These are phyloP conservation scores for Trogon surrucura DNA, from an alignment of 2,113 vertebrate species.

Conservation along the genomic window DNA sequence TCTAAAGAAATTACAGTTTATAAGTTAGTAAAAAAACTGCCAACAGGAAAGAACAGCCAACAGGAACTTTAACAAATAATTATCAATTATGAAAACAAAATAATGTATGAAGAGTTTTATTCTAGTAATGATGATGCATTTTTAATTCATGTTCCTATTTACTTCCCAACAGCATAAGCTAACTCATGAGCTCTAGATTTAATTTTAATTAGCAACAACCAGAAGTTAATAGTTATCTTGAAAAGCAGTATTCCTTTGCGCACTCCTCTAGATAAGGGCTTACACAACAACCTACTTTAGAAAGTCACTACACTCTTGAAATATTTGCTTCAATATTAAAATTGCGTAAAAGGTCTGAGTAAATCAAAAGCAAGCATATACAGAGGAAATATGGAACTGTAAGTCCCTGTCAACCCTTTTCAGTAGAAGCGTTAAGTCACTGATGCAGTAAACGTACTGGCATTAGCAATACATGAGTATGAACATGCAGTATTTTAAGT, in stretches of 20 bases:
- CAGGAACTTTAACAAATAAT: not conserved
- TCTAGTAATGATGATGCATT: not conserved
- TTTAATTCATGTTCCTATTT: not conserved
- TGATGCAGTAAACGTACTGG: not conserved
- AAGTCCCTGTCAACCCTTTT: not conserved
- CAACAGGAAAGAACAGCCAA: not conserved
- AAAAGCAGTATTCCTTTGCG: not conserved
- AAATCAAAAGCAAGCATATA: not conserved
- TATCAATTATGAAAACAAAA: not conserved
- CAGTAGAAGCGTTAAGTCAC: not conserved
- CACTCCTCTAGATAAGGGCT: not conserved
- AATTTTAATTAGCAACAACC: not conserved
- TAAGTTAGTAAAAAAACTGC: not conserved
- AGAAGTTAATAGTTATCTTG: not conserved
- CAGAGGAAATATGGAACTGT: not conserved
- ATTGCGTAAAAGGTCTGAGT: not conserved
- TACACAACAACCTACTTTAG: not conserved
- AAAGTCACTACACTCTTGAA: not conserved
- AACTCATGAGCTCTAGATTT: not conserved
- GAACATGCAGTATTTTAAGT: not conserved
- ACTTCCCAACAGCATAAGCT: not conserved
- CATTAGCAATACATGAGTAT: rapidly evolving
- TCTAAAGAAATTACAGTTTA: not conserved
- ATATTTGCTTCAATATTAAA: not conserved
- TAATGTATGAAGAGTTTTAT: not conserved